Evolutionary conservation across 2,113 vertebrate genomes (phyloP), one percentile per base, ranked within the genome.

Genomic region (Oophaga pumilio): DNA sequence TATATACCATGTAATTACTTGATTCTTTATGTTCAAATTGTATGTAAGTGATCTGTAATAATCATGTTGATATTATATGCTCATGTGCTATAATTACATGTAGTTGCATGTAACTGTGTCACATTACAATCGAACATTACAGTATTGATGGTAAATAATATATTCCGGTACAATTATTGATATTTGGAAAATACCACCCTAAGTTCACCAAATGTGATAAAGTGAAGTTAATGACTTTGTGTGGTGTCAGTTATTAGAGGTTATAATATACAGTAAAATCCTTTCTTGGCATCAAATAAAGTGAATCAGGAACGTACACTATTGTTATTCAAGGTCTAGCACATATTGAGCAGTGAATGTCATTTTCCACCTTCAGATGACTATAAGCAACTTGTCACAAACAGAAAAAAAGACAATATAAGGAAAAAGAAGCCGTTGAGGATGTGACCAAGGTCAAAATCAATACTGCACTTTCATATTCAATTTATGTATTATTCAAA

Each of bases 11-110:
- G 52, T 82, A 82, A 82, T 82, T 82, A 79, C 77, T 59, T 50
- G n/a, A 18, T 62, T 66, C 43, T 80, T 78, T 82, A 82, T 82
- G 62, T 82, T 81, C 64, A 68, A 82, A 68, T 43, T 68, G 20
- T 50, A 20, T 82, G 80, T 62, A 81, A 82, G 66, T 66, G 43
- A 60, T n/a, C 33, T 50, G 43, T 68, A 82, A 82, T 82, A 50
- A 82, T 82, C 62, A 68, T 68, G 62, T 52, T 28, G 0, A 82
- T 82, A 66, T 82, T 66, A 24, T 66, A 66, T 18, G 26, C 22
- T 24, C 43, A n/a, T 82, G 20, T 82, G 18, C 33, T 52, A 7
- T 82, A 82, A 82, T 68, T 82, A 68, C 60, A n/a, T 52, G 12
- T 49, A 24, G 52, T 20, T 49, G n/a, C 43, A 82, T 50, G 26